Base-by-base conservation (phyloP, 1,140 invertebrate species). In the Globodera rostochiensis region DNA sequence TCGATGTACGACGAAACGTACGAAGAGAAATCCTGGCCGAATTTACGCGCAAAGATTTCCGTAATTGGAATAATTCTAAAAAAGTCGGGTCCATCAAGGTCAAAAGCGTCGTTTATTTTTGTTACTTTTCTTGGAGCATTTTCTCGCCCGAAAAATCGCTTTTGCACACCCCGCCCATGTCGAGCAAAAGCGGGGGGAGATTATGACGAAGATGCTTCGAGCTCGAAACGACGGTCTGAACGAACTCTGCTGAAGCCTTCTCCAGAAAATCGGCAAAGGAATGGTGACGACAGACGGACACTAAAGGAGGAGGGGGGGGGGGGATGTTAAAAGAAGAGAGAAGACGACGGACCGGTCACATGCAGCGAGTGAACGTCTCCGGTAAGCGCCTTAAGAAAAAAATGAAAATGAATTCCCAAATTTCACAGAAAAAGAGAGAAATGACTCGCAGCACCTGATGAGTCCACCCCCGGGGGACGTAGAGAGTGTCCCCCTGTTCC, bases 401-500 rank as follows among this genome's bases (percentile, higher is more conserved):
- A 82, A 82, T 84, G 36, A 25, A 9, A 9, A 79, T 13, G 3
- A 13, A 46, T 60, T 75, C 21, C 74, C 49, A 75, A 36, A 9
- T 4, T 11, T 11, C 1, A 21, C 19, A 53, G 9, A 36, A 21
- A 13, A n/a, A 15, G 25, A 0, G 25, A 25, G 25, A 25, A 25
- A 25, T 53, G 50, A 66, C 8, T 49, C 5, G 36, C 25, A 57
- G 3, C 7, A 86, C 84, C 50, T 81, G 47, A 74, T 87, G 84
- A 74, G 85, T 84, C 73, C 73, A 85, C 47, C 84, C 84, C 13
- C 86, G 47, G 13, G 84, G 84, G 53, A 85, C 19, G 71, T 85
- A 85, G 6, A 85, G 84, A 8, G 86, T 19, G 71, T 85, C 84
- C 2, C 84, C 84, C n/a, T 73, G 92, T 85, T 94, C 92, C 57